A percentile compares a stretch with the other conserved stretches of the same genome.
Conservation (phyloP, 2,113 vertebrate species). For the Ariopsis seemanni region DNA sequence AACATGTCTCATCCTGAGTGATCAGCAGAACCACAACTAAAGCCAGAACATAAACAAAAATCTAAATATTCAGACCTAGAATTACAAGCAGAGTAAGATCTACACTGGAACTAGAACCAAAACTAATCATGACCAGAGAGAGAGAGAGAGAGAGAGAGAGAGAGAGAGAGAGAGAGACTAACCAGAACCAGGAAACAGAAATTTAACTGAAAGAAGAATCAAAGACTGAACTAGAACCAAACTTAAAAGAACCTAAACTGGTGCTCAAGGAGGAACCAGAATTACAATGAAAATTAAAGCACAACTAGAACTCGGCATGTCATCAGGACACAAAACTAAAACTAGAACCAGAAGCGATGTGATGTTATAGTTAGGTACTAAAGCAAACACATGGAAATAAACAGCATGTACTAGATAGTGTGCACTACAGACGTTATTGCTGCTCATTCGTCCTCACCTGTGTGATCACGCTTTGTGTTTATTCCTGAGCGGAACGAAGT, state of each 20-base stretch:
- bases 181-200: neutral
- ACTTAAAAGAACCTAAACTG: neutral
- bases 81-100: neutral
- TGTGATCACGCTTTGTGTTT: neutral
- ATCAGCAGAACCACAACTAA: neutral
- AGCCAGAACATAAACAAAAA: neutral
- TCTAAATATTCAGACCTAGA: too few relatives aligned
- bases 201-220: neutral
- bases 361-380: neutral
- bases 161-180: neutral
- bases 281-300: neutral
- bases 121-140: neutral
- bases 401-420: neutral
- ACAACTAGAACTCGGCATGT: neutral
- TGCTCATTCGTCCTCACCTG: neutral
- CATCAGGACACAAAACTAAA: neutral
- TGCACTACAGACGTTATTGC: neutral
- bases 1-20: neutral
- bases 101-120: neutral
- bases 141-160: too few relatives aligned
- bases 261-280: neutral
- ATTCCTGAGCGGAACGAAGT: neutral
- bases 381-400: neutral
- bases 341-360: neutral
- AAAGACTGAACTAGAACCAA: neutral